Base-by-base conservation (phyloP, 2,797 vertebrate species). In the Catharus ustulatus region DNA sequence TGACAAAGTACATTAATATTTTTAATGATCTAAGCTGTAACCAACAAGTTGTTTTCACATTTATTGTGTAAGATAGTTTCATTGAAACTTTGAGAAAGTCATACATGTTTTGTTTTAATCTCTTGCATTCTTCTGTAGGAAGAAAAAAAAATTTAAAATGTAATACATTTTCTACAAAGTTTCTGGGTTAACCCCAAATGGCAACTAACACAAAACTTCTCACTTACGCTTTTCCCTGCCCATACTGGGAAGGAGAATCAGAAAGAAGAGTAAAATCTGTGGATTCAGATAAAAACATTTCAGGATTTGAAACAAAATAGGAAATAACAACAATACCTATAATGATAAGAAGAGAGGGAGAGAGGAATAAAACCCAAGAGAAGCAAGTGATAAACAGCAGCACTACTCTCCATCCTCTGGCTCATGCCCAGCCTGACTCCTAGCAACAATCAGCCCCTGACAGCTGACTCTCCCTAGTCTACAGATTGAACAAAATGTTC, bases 401-500 rank as follows among this genome's bases (percentile, higher is more conserved):
- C 55, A 38, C 4, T 55, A 5, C 42, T 36, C 8, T 49, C 49
- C 32, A 49, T 8, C 15, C 23, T 10, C 49, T 78, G 34, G 14
- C 34, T 40, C 40, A 42, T 48, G 9, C 7, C 7, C 27, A 61
- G 27, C 23, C 19, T 38, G 29, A 52, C n/a, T 11, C 36, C 18
- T 34, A 19, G 21, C 36, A 63, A 17, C 12, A 17, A 15, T 15
- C 55, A 62, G 27, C 6, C 9, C 26, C 32, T 62, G 27, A 24
- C 7, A 49, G 32, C 5, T 59, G 21, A 40, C 59, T 40, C 15
- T 23, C 11, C 20, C 19, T 6, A 5, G 23, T 24, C 16, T n/a
- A 11, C 2, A 15, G 32, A 38, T 2, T 45, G 32, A 57, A 30
- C 19, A 51, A 0, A 0, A n/a, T 63, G 7, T 34, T 69, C 27